These are phyloP conservation scores for Balaeniceps rex DNA, from an alignment of 2,113 vertebrate genomes.

Conservation along the genomic window DNA sequence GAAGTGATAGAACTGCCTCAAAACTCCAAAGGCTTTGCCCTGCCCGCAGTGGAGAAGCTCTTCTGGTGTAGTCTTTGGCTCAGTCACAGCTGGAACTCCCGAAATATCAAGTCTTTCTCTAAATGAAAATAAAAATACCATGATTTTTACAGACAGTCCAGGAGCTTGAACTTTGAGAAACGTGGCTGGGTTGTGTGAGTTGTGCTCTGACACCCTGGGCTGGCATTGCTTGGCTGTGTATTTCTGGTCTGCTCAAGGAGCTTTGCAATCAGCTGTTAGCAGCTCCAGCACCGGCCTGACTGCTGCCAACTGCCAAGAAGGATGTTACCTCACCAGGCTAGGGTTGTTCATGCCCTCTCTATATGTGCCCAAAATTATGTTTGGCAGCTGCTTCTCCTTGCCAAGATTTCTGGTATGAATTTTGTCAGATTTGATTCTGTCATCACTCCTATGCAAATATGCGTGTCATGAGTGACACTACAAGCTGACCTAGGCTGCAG, in stretches of 20 bases:
- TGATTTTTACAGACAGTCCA: accelerated
- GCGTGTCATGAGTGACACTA: background rate
- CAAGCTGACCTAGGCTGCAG: background rate
- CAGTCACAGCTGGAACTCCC: accelerated
- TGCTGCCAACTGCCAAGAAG: background rate
- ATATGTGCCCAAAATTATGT: background rate
- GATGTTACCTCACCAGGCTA: background rate
- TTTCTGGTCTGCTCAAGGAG: background rate
- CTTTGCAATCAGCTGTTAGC: background rate
- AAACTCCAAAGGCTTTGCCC: background rate
- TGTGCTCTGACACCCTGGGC: background rate
- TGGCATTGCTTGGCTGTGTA: accelerated
- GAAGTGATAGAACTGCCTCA: background rate
- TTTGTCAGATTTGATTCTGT: background rate
- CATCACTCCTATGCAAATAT: background rate
- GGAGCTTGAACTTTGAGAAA: background rate
- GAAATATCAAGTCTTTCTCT: background rate
- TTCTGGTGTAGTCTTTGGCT: background rate
- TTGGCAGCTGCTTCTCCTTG: background rate
- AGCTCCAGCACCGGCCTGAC: accelerated
- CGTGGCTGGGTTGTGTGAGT: accelerated
- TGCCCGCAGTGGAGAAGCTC: accelerated
- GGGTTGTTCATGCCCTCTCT: background rate
- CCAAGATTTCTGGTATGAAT: background rate
- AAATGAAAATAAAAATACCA: background rate